Evolutionary conservation across 2,797 vertebrate genomes (phyloP), one percentile per base, ranked within the genome.

Genomic region (Bucorvus abyssinicus): DNA sequence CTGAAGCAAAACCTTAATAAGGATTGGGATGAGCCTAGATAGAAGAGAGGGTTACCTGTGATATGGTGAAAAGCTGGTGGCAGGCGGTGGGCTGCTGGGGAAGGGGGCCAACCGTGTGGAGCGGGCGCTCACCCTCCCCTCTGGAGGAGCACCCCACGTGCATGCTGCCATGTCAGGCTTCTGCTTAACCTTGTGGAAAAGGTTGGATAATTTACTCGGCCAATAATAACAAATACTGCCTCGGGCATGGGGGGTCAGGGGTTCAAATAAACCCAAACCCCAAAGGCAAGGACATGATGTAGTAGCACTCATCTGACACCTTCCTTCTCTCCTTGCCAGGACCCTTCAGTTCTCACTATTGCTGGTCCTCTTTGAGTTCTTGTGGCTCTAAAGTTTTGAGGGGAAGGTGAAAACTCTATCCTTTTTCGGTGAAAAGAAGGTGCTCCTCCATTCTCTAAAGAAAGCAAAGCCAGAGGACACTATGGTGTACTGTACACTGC

Each of bases 1-100:
- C 80, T 79, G 83, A 77, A 79, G 67, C 83, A 94, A 96, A 96
- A 18, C 85, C 84, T 95, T 97, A 96, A 96, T 96, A 82, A 76
- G 95, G 95, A 96, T 97, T 94, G 95, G 57, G 87, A 94, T 95
- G 95, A 95, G 93, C 90, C 73, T 1, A 30, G 91, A 29, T 29
- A 61, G 80, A 84, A 78, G 67, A 76, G 60, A 82, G 80, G 89
- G 83, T 47, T 91, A 52, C 61, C 70, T 84, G 91, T n/a, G 88
- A 26, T 12, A 10, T 0, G 3, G 52, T 42, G 87, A 32, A 64
- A 55, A 55, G 90, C 86, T 12, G 45, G 34, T 19, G 71, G 75
- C 56, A 77, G 32, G 26, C 8, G 1, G 45, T 52, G 77, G 59
- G 69, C 76, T 69, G 45, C 38, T 0, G 3, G n/a, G 44, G 38